A percentile compares a stretch with the other conserved stretches of the same genome.
Conservation (phyloP, 2,888 invertebrate genomes). For the Platycheirus albimanus region DNA sequence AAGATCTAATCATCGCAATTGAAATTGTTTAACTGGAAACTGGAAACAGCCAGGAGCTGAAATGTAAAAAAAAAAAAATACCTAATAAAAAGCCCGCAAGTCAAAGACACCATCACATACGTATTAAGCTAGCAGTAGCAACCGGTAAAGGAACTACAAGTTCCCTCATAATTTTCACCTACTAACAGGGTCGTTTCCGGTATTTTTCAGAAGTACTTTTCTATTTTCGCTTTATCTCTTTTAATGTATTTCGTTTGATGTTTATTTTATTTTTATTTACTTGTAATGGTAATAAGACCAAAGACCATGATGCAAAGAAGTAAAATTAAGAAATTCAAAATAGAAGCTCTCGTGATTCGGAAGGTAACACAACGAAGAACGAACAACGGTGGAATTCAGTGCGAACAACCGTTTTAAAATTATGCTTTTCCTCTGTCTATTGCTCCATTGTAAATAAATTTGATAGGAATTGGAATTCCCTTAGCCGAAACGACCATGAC, state of each 20-base stretch:
- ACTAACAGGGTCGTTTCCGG: constrained; percentile 73
- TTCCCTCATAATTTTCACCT: constrained; percentile 74
- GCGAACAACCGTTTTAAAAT: constrained; percentile 57
- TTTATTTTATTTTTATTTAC: constrained; percentile 16
- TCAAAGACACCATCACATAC: not conserved
- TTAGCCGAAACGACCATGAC: constrained; percentile 62
- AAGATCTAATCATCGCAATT: constrained; percentile 62
- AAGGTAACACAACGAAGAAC: not conserved
- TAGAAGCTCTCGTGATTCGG: not conserved
- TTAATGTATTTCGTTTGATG: constrained; percentile 45
- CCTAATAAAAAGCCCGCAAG: not conserved
- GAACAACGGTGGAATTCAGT: not conserved
- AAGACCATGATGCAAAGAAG: constrained; percentile 60
- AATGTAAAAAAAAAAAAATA: not conserved
- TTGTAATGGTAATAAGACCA: constrained; percentile 57
- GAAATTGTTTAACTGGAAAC: constrained; percentile 48
- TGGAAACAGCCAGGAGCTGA: constrained; percentile 12
- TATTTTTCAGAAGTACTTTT: constrained; percentile 66
- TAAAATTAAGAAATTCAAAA: constrained; percentile 63
- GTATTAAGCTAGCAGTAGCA: not conserved
- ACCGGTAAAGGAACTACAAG: constrained; percentile 21
- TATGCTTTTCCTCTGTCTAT: constrained; percentile 51
- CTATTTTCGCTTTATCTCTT: constrained; percentile 60
- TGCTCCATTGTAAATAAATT: constrained; percentile 21
- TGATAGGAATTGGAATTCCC: constrained; percentile 40